These are phyloP conservation scores for Nemotelus pantherinus DNA, from an alignment of 2,888 invertebrate genomes.

Conservation along the genomic window DNA sequence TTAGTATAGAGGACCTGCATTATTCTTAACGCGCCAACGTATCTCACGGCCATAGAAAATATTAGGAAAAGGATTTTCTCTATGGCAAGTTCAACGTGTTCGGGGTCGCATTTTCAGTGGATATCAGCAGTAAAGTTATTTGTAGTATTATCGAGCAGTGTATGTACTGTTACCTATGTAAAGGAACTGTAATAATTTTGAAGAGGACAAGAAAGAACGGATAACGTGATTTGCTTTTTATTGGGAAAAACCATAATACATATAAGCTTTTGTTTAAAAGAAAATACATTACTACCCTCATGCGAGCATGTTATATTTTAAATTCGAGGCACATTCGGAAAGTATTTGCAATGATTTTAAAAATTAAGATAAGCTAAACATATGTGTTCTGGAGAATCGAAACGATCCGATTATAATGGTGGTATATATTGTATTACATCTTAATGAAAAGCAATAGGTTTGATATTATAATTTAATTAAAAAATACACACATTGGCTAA, in stretches of 20 bases:
- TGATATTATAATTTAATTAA: too few relatives aligned
- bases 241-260: constrained; percentile 35
- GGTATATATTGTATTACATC: too few relatives aligned
- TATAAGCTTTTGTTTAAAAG: constrained; percentile 16
- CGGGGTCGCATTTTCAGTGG: constrained; percentile 43
- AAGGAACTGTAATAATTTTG: constrained; percentile 2
- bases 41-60: constrained; percentile 5
- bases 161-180: not conserved
- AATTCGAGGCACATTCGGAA: too few relatives aligned
- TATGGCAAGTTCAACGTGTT: constrained; percentile 43
- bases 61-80: constrained; percentile 26
- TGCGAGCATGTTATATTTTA: too few relatives aligned
- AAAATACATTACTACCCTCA: too few relatives aligned
- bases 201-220: constrained; percentile 15
- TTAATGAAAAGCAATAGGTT: too few relatives aligned
- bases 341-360: too few relatives aligned
- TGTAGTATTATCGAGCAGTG: not conserved
- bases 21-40: constrained; percentile 24
- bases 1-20: constrained; percentile 4
- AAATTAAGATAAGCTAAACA: too few relatives aligned
- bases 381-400: too few relatives aligned
- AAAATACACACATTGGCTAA: too few relatives aligned
- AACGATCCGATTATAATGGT: too few relatives aligned
- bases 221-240: constrained; percentile 39
- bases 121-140: constrained; percentile 21